phyloP scores from a whole-genome alignment of 2,113 vertebrate genomes.

The Rattus rattus region DNA sequence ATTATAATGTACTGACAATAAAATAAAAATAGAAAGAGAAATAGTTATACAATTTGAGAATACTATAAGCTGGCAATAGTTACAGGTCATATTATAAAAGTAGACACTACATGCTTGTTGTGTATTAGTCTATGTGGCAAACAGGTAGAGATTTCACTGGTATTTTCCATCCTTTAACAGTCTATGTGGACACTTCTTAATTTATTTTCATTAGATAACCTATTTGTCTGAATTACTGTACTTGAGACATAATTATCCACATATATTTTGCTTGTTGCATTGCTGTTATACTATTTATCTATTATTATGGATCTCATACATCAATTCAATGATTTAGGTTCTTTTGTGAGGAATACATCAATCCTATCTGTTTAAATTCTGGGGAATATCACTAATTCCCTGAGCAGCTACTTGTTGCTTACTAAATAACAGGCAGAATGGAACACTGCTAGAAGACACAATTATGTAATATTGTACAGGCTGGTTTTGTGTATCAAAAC shows the following conservation, averaged over 20 bases:
- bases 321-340: no score
- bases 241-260: background rate
- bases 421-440: background rate
- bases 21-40: slow-evolving; percentile 13
- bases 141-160: background rate
- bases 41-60: background rate
- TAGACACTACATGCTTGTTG: background rate
- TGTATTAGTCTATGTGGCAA: background rate
- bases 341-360: background rate
- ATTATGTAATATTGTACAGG: background rate
- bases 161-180: background rate
- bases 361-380: background rate
- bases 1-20: background rate
- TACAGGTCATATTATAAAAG: background rate
- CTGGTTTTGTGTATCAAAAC: no score
- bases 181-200: background rate
- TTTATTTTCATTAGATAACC: background rate
- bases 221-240: slow-evolving; percentile 12
- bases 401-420: background rate
- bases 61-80: background rate
- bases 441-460: background rate
- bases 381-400: background rate
- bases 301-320: background rate
- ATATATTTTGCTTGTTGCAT: background rate
- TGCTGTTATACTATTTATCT: background rate